Evolutionary conservation across 2,113 vertebrate species (phyloP), one percentile per base, ranked within the genome.

Genomic region (Oncorhynchus mykiss): DNA sequence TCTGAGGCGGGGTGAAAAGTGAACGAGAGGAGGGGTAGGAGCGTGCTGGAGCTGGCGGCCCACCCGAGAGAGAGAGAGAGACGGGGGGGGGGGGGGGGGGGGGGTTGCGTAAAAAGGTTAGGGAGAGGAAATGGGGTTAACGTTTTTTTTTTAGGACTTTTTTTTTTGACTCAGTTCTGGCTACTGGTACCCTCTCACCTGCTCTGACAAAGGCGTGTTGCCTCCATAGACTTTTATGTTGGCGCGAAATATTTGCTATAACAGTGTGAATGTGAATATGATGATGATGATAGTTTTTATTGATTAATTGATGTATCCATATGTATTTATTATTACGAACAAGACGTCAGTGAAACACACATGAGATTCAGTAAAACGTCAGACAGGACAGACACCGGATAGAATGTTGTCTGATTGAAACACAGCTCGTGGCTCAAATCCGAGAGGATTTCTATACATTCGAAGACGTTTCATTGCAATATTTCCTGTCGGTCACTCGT

Each of bases 11-110:
- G 87, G 87, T 84, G 84, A 77, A 82, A 82, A 86, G 86, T 86
- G 80, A 83, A 82, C 77, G 83, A 84, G 74, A 83, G 78, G 80
- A 62, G 71, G 80, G 86, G 91, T 87, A 87, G 86, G 90, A 92
- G 92, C 90, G 92, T 90, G 92, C 88, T 91, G 91, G 89, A 78
- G 79, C 89, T 91, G 90, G 93, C 87, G 39, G 67, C 70, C 74
- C 80, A 86, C 91, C 92, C 85, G 68, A 20, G 34, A 39, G 39
- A 70, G 68, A 49, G 29, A 24, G 22, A 24, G 1, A n/a, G n/a
- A n/a, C n/a, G 73, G 87, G 59, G 80, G 66, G 72, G 67, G 72
- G 66, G 72, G 1, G 73, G 87, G 59, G 80, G 66, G 72, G 67
- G 72, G 66, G 72, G 67, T 62, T 14, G 25, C 25, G 72, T 22